phyloP scores from a whole-genome alignment of 2,888 invertebrate species.

The Plebejus melissa region DNA sequence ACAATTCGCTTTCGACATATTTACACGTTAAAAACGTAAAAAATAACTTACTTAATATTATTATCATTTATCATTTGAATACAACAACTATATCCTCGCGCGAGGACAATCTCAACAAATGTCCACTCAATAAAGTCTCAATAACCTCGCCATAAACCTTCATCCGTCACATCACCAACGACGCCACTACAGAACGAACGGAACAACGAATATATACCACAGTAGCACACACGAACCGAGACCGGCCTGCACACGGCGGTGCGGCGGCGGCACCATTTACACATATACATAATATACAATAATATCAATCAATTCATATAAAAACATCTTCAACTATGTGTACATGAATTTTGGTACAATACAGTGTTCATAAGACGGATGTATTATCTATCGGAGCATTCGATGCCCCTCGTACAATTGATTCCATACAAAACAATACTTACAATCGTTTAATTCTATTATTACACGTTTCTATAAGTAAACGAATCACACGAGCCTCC shows the following conservation, averaged over 20 bases:
- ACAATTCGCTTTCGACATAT: conserved; percentile 72
- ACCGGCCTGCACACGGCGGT: conserved; percentile 46
- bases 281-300: conserved; percentile 46
- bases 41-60: conserved; percentile 80
- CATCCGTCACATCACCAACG: conserved; percentile 72
- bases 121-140: conserved; percentile 75
- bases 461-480: conserved; percentile 44
- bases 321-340: conserved; percentile 71
- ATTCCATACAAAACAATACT: conserved; percentile 77
- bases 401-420: conserved; percentile 70
- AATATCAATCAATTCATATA: conserved; percentile 71
- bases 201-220: conserved; percentile 56
- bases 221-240: conserved; percentile 48
- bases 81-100: conserved; percentile 75
- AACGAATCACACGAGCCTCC: neutral
- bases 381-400: conserved; percentile 70
- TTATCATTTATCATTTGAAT: conserved; percentile 75
- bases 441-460: conserved; percentile 69
- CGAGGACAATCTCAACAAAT: conserved; percentile 76
- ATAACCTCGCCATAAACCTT: conserved; percentile 61
- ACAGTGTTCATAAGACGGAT: conserved; percentile 74
- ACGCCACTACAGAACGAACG: conserved; percentile 65
- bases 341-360: conserved; percentile 58
- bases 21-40: conserved; percentile 79
- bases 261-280: conserved; percentile 13